Conservation (phyloP, 2,888 invertebrate species). For the Pocota personata region DNA sequence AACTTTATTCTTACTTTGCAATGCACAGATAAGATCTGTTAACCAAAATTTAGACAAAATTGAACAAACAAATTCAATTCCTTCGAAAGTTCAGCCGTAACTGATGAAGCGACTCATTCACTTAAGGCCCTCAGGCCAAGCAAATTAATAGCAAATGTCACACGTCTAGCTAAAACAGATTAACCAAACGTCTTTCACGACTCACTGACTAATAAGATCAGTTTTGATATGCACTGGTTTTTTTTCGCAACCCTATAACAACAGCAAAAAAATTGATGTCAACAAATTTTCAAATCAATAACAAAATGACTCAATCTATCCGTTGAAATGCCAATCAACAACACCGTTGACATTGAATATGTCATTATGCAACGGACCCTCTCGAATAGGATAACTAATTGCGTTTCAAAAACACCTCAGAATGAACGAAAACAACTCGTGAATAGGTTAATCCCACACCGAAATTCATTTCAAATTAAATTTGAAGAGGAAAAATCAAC, state of each 20-base stretch:
- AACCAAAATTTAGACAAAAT: no score
- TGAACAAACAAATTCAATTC: no score
- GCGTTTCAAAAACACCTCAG: neutral
- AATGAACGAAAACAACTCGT: neutral
- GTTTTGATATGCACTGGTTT: neutral
- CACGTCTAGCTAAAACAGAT: neutral
- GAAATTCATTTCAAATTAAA: neutral
- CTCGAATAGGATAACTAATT: constrained; percentile 1
- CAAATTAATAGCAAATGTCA: neutral
- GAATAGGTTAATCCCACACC: constrained; percentile 25
- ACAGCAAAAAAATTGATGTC: neutral
- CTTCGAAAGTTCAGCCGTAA: neutral
- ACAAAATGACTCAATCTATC: constrained; percentile 1
- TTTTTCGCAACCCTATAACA: neutral
- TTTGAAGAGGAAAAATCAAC: constrained; percentile 23
- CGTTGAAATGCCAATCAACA: neutral
- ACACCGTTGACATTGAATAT: constrained; percentile 42
- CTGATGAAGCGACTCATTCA: neutral
- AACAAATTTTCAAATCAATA: neutral
- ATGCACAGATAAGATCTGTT: no score
- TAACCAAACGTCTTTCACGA: constrained; percentile 8
- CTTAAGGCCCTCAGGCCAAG: neutral
- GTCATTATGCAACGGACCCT: constrained; percentile 5
- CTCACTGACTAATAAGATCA: constrained; percentile 5
- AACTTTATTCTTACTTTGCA: no score